These are phyloP conservation scores for Rhopilema esculentum DNA, from an alignment of 30 jellyfish, hydroid and myxozoan genomes.

Conservation along the genomic window DNA sequence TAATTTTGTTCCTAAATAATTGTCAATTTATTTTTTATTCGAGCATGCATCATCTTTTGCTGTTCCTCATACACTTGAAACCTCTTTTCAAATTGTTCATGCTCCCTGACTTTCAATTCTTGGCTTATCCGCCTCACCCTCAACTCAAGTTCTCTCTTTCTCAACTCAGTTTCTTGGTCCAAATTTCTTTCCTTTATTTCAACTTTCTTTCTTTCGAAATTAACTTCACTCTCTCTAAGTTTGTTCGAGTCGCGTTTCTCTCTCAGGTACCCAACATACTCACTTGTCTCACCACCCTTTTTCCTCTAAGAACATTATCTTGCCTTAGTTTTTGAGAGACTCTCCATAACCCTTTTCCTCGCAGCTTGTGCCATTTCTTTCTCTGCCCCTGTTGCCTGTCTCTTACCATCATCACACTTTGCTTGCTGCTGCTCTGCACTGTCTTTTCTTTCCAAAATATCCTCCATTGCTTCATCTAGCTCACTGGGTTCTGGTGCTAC, in stretches of 20 bases:
- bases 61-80: too few species aligned
- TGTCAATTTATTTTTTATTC: background rate
- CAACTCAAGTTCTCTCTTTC: too few species aligned
- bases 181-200: background rate
- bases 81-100: background rate
- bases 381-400: conserved; percentile 1
- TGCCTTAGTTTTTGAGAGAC: background rate
- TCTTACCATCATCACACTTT: background rate
- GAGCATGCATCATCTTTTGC: background rate
- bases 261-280: conserved; percentile 2
- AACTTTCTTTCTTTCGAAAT: conserved; percentile 9
- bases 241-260: background rate
- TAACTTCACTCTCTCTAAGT: background rate
- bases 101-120: background rate
- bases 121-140: background rate
- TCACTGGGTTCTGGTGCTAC: conserved; percentile 19
- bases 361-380: too few species aligned
- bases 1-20: background rate
- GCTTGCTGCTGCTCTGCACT: background rate
- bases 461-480: conserved; percentile 27
- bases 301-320: background rate
- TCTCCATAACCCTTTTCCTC: background rate
- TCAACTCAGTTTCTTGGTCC: background rate
- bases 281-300: too few species aligned
- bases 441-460: background rate